Evolutionary conservation across 2,888 invertebrate species (phyloP), one percentile per base, ranked within the genome.

Genomic region (Phytoseiulus persimilis): DNA sequence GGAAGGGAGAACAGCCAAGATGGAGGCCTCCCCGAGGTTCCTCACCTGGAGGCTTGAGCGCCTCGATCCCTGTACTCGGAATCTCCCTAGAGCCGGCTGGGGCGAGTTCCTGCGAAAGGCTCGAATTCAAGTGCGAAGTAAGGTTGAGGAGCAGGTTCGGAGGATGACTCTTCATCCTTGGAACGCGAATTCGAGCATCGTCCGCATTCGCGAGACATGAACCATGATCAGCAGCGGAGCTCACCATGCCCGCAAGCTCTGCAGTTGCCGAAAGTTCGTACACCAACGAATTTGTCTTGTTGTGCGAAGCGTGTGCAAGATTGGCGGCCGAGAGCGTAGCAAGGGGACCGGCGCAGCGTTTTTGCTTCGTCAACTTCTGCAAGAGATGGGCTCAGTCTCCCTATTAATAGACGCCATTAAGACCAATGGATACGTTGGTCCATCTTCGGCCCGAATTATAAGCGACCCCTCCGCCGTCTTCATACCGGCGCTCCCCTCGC

Each of bases 351-450:
- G 65, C 65, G 65, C 65, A 28, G 83, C 83, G 31, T 83, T 83
- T 83, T 83, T 83, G 83, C 83, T 83, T 32, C 31, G 83, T 83
- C 83, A 83, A 83, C 33, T 87, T 32, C 33, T 87, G 87, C 87
- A 87, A 23, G n/a, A 33, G 87, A 87, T 87, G 87, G 87, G 11
- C 23, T 45, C 45, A 87, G 32, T 32, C 33, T 33, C 39, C 87
- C 87, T 87, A 87, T 87, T 87, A 87, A 87, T 87, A 87, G 87
- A 87, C 39, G 87, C 87, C 87, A 87, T 87, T 87, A 87, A 87
- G 87, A 87, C 87, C 87, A 87, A 87, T 87, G 87, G 87, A 87
- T 87, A 45, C 87, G 87, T 33, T 87, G 87, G 87, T 87, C 87
- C 87, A 87, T 87, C 87, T 87, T 87, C 87, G 87, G 32, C 87